Conservation (phyloP, 2,797 vertebrate genomes). For the Mus minutoides region DNA sequence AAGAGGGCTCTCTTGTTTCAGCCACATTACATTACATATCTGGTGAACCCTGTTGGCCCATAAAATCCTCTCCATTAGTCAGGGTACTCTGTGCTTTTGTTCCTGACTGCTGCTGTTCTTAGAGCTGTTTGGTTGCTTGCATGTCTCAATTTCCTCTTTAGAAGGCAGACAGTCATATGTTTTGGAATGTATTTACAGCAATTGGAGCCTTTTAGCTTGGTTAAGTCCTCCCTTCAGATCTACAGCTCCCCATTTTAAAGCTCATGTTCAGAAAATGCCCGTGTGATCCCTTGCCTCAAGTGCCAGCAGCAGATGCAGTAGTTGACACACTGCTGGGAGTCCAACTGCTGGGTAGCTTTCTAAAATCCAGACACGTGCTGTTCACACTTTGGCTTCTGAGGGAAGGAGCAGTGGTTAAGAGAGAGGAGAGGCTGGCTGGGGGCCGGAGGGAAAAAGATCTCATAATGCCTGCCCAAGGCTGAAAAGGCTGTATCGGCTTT, state of each 20-base stretch:
- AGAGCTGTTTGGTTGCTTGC: slow-evolving; percentile 84
- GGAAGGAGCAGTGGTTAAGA: slow-evolving; percentile 80
- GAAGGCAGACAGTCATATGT: slow-evolving; percentile 85
- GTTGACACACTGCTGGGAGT: slow-evolving; percentile 84
- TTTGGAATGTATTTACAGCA: slow-evolving; percentile 87
- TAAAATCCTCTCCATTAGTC: slow-evolving; percentile 80
- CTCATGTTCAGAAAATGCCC: slow-evolving; percentile 83
- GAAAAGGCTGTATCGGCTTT: slow-evolving; percentile 80
- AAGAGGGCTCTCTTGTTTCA: slow-evolving; percentile 80
- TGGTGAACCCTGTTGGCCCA: slow-evolving; percentile 83
- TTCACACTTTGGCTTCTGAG: slow-evolving; percentile 84
- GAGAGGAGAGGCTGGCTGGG: slow-evolving; percentile 69
- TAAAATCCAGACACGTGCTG: slow-evolving; percentile 86
- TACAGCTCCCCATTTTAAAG: slow-evolving; percentile 78
- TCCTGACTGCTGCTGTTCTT: slow-evolving; percentile 85
- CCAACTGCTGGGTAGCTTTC: slow-evolving; percentile 87
- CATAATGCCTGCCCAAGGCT: slow-evolving; percentile 72
- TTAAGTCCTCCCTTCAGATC: slow-evolving; percentile 83
- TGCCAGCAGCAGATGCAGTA: slow-evolving; percentile 87
- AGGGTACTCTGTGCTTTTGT: slow-evolving; percentile 82
- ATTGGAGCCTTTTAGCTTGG: slow-evolving; percentile 85
- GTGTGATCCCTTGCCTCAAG: slow-evolving; percentile 85
- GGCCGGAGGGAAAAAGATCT: slow-evolving; percentile 64
- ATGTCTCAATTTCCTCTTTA: slow-evolving; percentile 87
- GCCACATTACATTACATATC: slow-evolving; percentile 78